Conservation (phyloP, 1,140 invertebrate species). For the fruit fly (Drosophila melanogaster) region DNA sequence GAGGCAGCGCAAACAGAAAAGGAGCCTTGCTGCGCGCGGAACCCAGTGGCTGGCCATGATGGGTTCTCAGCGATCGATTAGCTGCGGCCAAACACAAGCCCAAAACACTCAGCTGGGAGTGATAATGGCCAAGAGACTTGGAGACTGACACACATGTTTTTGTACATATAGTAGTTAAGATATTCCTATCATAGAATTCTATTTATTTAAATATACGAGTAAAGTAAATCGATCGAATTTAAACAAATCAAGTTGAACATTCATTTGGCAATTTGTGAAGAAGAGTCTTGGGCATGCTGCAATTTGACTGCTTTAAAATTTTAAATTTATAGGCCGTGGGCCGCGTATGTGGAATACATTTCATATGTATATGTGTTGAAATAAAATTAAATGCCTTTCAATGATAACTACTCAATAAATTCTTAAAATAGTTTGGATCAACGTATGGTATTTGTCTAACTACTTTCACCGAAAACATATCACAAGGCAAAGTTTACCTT, state of each 20-base stretch:
- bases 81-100: slow-evolving; percentile 45
- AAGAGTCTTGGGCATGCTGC: not conserved
- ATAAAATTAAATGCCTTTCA: too few relatives aligned
- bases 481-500: too few relatives aligned
- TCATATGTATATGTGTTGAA: too few relatives aligned
- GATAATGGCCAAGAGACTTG: slow-evolving; percentile 42
- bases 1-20: not conserved
- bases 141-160: slow-evolving; percentile 57
- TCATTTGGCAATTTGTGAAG: slow-evolving; percentile 1
- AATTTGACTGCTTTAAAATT: not conserved
- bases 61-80: slow-evolving; percentile 75
- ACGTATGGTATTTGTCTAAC: not conserved
- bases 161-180: slow-evolving; percentile 28
- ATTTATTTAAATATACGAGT: not conserved
- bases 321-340: too few relatives aligned
- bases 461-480: not conserved
- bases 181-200: not conserved
- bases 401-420: too few relatives aligned
- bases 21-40: slow-evolving; percentile 46
- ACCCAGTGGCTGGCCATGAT: slow-evolving; percentile 81
- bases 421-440: too few relatives aligned
- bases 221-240: slow-evolving; percentile 6
- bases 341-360: too few relatives aligned
- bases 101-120: slow-evolving; percentile 25
- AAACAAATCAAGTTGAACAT: not conserved